These are phyloP conservation scores for Kobus ellipsiprymnus DNA, from an alignment of 2,113 vertebrate genomes.

Conservation along the genomic window DNA sequence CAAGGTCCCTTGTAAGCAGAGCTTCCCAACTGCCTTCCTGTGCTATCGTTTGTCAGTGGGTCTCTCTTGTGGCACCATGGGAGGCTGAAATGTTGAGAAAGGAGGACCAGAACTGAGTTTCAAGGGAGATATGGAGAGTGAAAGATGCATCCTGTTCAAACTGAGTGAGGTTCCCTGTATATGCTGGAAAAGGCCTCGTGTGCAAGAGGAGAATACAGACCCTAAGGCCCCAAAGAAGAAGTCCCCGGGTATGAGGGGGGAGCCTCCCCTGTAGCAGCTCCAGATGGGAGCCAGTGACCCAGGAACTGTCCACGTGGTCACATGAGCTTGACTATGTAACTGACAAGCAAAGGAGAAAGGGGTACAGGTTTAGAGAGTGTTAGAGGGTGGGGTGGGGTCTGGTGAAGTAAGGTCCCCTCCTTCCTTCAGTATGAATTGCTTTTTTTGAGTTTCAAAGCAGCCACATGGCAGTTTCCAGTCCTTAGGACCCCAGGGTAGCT, in stretches of 20 bases:
- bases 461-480: background rate
- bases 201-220: background rate
- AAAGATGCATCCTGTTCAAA: background rate
- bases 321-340: background rate
- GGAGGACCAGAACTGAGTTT: background rate
- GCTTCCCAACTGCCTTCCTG: background rate
- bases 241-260: background rate
- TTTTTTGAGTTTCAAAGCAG: background rate
- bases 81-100: background rate
- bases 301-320: background rate
- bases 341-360: background rate
- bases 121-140: background rate
- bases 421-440: background rate
- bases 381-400: background rate
- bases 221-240: rapidly evolving
- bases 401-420: background rate
- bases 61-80: background rate
- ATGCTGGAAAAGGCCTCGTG: background rate
- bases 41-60: background rate
- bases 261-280: background rate
- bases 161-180: background rate
- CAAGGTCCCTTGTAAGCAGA: background rate
- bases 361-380: too few species aligned
- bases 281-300: background rate
- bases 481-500: background rate